Conservation (phyloP, 2,797 vertebrate species). For the Sciaenops ocellatus region DNA sequence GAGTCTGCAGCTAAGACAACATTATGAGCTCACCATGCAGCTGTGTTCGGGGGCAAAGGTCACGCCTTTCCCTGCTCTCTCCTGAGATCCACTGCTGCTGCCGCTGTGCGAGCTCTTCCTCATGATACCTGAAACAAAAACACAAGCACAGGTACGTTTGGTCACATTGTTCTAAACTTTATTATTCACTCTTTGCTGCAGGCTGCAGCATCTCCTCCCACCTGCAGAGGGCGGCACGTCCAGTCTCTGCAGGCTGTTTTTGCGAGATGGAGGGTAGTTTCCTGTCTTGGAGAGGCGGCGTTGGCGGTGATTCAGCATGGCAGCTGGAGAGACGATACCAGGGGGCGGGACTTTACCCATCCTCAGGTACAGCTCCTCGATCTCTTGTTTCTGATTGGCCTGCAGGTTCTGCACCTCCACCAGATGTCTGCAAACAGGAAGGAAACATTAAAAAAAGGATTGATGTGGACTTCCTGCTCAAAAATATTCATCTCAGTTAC, state of each 20-base stretch:
- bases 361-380: slow-evolving; percentile 89
- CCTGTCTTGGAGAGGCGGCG: slow-evolving; percentile 91
- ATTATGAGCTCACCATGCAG: slow-evolving; percentile 84
- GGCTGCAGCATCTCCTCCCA: slow-evolving; percentile 51
- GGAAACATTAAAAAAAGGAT: background rate
- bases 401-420: slow-evolving; percentile 91
- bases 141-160: background rate
- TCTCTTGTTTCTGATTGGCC: slow-evolving; percentile 92
- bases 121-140: slow-evolving; percentile 87
- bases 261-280: slow-evolving; percentile 84
- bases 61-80: slow-evolving; percentile 88
- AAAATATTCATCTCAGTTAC: no score
- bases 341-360: slow-evolving; percentile 92
- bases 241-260: slow-evolving; percentile 89
- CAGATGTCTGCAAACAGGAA: slow-evolving; percentile 87
- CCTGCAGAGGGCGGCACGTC: slow-evolving; percentile 85
- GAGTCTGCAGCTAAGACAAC: background rate
- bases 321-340: slow-evolving; percentile 90
- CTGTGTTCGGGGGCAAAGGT: slow-evolving; percentile 88
- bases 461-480: no score
- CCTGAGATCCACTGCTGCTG: slow-evolving; percentile 91
- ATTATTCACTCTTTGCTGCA: background rate
- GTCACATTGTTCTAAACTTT: background rate
- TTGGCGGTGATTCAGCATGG: slow-evolving; percentile 92
- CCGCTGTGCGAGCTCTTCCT: slow-evolving; percentile 89